Conservation (phyloP, 1,140 invertebrate species). For the Drosophila setifemur region DNA sequence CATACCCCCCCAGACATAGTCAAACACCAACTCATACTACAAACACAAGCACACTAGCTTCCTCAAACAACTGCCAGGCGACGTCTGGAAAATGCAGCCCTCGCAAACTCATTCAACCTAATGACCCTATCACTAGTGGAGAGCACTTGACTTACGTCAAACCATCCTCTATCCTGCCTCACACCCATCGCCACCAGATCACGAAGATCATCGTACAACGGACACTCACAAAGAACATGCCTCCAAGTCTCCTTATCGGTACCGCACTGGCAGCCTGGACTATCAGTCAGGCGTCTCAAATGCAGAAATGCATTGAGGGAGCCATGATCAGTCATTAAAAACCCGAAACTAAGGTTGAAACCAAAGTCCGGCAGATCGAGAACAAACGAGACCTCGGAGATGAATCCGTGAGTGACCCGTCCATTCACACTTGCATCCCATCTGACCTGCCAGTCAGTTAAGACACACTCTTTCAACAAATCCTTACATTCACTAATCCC, state of each 20-base stretch:
- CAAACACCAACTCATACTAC: too few species aligned
- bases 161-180: too few species aligned
- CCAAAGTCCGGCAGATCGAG: conserved; percentile 4
- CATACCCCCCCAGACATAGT: too few species aligned
- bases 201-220: conserved; percentile 2
- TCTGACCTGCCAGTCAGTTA: too few species aligned
- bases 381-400: not conserved
- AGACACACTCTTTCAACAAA: too few species aligned
- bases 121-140: conserved; percentile 1
- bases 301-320: too few species aligned
- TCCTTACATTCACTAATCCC: too few species aligned
- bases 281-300: too few species aligned
- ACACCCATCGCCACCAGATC: not conserved
- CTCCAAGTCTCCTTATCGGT: not conserved
- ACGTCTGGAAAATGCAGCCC: conserved; percentile 4
- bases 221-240: conserved; percentile 26
- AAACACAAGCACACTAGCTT: too few species aligned
- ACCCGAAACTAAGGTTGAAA: conserved; percentile 15
- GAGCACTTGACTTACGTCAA: conserved; percentile 10
- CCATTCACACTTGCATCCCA: too few species aligned
- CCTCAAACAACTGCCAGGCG: not conserved
- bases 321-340: conserved; percentile 12
- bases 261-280: conserved; percentile 7
- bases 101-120: conserved; percentile 1
- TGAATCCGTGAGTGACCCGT: too few species aligned